Evolutionary conservation across 2,113 vertebrate species (phyloP).

Genomic region (Syrmaticus mikado): DNA sequence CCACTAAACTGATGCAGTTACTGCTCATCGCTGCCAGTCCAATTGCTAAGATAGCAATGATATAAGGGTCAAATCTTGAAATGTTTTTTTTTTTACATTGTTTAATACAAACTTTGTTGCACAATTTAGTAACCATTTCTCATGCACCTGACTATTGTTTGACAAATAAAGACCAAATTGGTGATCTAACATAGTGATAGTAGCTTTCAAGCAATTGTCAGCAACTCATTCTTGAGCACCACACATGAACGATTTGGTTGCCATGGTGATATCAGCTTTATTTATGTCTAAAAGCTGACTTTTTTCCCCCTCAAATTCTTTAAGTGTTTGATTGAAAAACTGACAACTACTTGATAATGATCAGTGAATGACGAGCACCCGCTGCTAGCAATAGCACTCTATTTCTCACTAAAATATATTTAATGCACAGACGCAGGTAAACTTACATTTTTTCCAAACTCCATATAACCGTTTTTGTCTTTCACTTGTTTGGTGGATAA

Average conservation of each 20-base stretch:
- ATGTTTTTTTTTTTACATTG: background rate
- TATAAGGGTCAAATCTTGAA: background rate
- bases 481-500: background rate
- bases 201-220: background rate
- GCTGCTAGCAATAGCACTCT: background rate
- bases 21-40: background rate
- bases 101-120: background rate
- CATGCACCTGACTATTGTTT: background rate
- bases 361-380: background rate
- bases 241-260: background rate
- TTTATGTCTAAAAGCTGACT: conserved; percentile 6
- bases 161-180: conserved; percentile 11
- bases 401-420: background rate
- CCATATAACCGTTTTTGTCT: background rate
- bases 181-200: background rate
- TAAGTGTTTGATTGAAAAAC: conserved; percentile 45
- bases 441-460: background rate
- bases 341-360: conserved; percentile 30
- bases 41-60: background rate
- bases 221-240: background rate
- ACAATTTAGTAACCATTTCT: background rate
- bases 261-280: background rate
- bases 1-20: background rate
- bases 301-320: background rate
- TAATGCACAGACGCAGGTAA: background rate